These are phyloP conservation scores for Neocrepidodera transversa DNA, from an alignment of 2,888 invertebrate genomes.

Conservation along the genomic window DNA sequence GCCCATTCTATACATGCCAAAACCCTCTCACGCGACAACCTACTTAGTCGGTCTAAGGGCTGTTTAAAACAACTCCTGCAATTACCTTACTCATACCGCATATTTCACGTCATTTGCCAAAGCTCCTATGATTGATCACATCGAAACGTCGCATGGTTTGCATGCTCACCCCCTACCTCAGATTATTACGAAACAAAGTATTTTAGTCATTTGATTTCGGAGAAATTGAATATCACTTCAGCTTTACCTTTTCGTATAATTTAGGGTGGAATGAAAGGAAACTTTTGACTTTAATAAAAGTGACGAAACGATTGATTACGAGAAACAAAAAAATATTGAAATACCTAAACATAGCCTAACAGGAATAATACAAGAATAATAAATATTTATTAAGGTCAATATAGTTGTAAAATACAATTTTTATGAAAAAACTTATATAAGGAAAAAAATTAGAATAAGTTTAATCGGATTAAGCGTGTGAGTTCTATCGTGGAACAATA, in stretches of 20 bases:
- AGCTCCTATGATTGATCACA: constrained; percentile 39
- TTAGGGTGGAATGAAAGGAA: too few species aligned
- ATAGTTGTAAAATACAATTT: too few species aligned
- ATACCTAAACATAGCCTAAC: too few species aligned
- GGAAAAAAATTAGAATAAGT: too few species aligned
- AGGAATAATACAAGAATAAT: too few species aligned
- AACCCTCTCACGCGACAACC: constrained; percentile 34
- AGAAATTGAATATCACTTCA: constrained; percentile 4
- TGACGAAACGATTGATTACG: too few species aligned
- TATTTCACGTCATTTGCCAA: constrained; percentile 40
- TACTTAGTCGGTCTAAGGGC: constrained; percentile 31
- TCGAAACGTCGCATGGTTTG: constrained; percentile 8
- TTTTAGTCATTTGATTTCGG: constrained; percentile 5
- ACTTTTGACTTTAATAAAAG: too few species aligned
- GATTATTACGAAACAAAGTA: constrained; percentile 10
- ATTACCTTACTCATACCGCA: constrained; percentile 34
- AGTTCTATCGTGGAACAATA: too few species aligned
- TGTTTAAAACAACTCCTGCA: constrained; percentile 37
- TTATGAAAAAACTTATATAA: too few species aligned
- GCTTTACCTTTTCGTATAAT: constrained; percentile 7
- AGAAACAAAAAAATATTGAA: too few species aligned
- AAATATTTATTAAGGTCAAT: too few species aligned
- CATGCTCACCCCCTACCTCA: constrained; percentile 1
- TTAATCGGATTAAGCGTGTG: too few species aligned
- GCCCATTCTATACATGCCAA: background rate